phyloP scores from a whole-genome alignment of 2,888 invertebrate species.

The Julus scandinavius region DNA sequence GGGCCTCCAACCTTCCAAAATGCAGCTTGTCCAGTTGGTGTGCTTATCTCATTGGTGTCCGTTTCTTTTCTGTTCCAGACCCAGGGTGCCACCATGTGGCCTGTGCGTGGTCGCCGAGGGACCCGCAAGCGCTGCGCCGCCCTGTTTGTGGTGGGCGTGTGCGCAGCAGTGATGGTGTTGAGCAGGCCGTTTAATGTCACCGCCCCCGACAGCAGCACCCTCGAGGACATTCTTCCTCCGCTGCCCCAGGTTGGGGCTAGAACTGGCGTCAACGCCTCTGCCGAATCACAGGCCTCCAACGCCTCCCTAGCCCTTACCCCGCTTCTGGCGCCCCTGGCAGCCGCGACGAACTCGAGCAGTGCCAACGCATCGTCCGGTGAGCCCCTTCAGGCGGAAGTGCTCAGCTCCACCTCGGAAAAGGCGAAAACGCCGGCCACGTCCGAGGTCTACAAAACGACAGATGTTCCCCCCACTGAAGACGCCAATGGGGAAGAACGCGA shows the following conservation, averaged over 20 bases:
- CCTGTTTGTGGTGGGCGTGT: constrained; percentile 52
- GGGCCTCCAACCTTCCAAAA: too few species aligned
- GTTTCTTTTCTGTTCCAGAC: constrained; percentile 20
- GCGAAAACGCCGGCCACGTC: constrained; percentile 5
- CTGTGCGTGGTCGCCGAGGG: constrained; percentile 50
- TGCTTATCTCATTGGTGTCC: neutral
- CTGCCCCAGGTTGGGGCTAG: neutral
- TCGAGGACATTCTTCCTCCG: neutral
- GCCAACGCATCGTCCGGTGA: neutral
- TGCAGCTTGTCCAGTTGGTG: too few species aligned
- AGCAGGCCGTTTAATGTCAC: constrained; percentile 54
- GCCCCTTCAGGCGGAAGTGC: neutral
- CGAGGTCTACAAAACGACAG: neutral
- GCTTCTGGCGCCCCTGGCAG: neutral
- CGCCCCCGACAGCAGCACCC: neutral
- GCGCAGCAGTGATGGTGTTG: constrained; percentile 51
- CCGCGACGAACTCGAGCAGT: neutral
- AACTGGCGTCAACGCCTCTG: neutral
- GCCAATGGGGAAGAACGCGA: neutral
- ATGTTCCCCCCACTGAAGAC: neutral
- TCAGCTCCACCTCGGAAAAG: constrained; percentile 7
- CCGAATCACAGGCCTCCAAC: neutral
- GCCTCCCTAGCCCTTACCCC: neutral
- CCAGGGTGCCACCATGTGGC: constrained; percentile 52
- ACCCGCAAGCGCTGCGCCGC: constrained; percentile 54